A percentile compares a stretch with the other conserved stretches of the same genome.
phyloP scores from a whole-genome alignment of 2,113 vertebrate species.

The Notarius quadriscutis region DNA sequence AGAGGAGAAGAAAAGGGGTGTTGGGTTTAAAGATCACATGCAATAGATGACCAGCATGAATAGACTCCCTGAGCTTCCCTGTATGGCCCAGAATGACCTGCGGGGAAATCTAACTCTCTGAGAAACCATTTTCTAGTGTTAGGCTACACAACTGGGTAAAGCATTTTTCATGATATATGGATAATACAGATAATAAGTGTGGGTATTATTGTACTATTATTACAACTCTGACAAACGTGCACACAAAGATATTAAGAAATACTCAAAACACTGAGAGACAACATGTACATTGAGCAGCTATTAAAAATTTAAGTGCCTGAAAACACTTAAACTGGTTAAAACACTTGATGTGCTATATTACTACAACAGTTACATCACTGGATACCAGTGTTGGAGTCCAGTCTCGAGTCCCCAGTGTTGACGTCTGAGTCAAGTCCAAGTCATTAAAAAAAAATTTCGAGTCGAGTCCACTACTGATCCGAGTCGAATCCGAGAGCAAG shows the following conservation, averaged over 20 bases:
- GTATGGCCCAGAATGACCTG: constrained; percentile 49
- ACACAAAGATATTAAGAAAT: neutral
- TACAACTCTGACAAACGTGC: neutral
- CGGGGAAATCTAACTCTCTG: neutral
- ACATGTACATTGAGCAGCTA: neutral
- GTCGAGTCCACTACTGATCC: too few relatives aligned
- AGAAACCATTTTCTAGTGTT: neutral
- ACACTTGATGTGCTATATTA: neutral
- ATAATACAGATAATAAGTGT: neutral
- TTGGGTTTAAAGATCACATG: constrained; percentile 63
- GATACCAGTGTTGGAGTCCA: too few relatives aligned
- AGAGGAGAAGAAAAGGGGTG: constrained; percentile 50
- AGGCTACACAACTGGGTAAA: neutral
- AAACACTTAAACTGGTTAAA: neutral
- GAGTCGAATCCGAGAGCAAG: too few relatives aligned
- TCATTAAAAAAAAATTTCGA: too few relatives aligned
- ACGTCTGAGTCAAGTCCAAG: too few relatives aligned
- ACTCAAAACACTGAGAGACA: neutral
- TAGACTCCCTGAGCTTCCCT: constrained; percentile 52
- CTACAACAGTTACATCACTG: too few relatives aligned
- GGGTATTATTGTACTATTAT: neutral
- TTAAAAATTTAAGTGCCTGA: neutral
- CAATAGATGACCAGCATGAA: constrained; percentile 58
- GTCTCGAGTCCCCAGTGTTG: too few relatives aligned
- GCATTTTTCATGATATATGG: neutral